phyloP scores from a whole-genome alignment of 1,140 invertebrate genomes.

The Heterodera schachtii region DNA sequence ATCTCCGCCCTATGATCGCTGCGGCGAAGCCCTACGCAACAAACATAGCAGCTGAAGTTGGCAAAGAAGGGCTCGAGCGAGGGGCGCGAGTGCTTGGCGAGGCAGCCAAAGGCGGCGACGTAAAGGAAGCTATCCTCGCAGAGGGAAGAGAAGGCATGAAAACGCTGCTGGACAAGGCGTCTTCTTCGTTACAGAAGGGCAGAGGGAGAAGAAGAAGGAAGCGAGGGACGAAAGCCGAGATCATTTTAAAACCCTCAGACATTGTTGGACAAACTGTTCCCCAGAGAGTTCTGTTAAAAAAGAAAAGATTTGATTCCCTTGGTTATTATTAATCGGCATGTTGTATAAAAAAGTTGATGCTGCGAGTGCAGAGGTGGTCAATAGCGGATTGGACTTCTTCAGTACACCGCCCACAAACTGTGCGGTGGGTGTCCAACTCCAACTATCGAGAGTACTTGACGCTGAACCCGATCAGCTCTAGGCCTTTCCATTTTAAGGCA shows the following conservation, averaged over 20 bases:
- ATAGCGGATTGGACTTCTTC: background rate
- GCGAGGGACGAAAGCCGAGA: background rate
- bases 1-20: background rate
- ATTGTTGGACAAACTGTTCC: background rate
- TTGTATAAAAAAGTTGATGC: conserved; percentile 14
- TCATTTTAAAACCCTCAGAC: background rate
- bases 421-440: background rate
- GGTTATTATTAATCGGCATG: background rate
- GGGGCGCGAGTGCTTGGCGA: background rate
- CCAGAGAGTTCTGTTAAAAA: background rate
- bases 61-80: background rate
- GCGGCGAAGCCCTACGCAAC: background rate
- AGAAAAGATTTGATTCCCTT: background rate
- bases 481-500: background rate
- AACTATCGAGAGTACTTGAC: background rate
- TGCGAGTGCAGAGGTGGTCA: background rate
- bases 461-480: background rate
- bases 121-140: background rate
- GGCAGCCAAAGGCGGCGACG: background rate
- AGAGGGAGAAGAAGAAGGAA: background rate
- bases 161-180: background rate
- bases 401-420: background rate
- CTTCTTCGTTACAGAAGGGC: background rate
- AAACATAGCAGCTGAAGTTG: background rate
- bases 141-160: conserved; percentile 11